These are phyloP conservation scores for Meriones unguiculatus DNA, from an alignment of 2,113 vertebrate species.

Conservation along the genomic window DNA sequence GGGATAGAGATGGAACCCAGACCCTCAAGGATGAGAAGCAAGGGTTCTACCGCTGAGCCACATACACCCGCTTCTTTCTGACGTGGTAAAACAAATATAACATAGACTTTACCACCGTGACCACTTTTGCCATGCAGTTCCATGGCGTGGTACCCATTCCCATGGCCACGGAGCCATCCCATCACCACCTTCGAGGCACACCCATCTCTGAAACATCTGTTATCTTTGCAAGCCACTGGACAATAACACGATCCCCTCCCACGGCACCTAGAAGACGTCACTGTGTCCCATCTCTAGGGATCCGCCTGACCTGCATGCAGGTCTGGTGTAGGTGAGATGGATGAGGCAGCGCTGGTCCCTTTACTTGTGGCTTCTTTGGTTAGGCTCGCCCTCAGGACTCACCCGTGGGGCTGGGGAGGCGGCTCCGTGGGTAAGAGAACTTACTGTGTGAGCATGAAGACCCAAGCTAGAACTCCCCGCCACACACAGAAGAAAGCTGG, in stretches of 20 bases:
- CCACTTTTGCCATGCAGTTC: background rate
- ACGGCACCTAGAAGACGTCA: background rate
- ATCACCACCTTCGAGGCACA: accelerated
- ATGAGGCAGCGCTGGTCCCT: background rate
- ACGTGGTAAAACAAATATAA: background rate
- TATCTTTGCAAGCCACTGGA: background rate
- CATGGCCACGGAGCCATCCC: background rate
- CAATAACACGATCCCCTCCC: accelerated
- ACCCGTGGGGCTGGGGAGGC: accelerated
- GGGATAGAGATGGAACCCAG: background rate
- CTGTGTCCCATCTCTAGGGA: background rate
- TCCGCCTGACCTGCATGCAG: background rate
- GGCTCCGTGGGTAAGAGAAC: background rate
- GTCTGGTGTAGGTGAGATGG: background rate
- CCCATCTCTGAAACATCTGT: background rate
- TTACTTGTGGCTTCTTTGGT: background rate
- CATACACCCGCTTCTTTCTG: background rate
- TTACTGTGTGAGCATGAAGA: background rate
- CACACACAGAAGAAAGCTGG: background rate
- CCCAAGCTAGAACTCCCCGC: background rate
- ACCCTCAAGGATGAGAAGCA: background rate
- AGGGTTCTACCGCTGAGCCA: background rate
- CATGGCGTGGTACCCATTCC: background rate
- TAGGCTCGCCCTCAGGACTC: background rate
- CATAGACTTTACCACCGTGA: no score